Base-by-base conservation (phyloP, 1,140 invertebrate genomes). In the Thereuonema tuberculata region DNA sequence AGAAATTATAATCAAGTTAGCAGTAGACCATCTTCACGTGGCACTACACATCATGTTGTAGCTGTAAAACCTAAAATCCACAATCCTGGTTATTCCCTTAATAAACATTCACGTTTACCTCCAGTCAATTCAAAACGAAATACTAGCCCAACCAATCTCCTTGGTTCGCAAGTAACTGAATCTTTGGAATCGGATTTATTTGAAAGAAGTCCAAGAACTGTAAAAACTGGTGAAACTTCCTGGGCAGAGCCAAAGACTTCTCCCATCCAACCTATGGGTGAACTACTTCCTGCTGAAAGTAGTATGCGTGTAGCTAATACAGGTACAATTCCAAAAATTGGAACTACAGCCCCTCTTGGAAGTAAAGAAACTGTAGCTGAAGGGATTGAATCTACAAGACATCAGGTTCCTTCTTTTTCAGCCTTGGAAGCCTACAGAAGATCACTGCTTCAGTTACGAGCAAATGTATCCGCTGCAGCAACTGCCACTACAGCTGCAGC, bases 51-150 rank as follows among this genome's bases (percentile, higher is more conserved):
- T 28, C 53, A 55, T 25, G 53, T 55, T 27, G 3, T 55, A n/a
- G 53, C 53, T 3, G 26, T 55, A 5, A 55, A 55, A 23, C 26
- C 53, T 14, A 55, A 55, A 29, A 55, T 55, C 26, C 53, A 55
- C 21, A 55, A 29, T 29, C 25, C 25, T 14, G 28, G 53, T 14
- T 55, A 26, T 29, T 55, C 53, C 2, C 28, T 55, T 17, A 55
- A 55, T 23, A 55, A 29, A 55, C 53, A 55, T 29, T n/a, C 21
- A 21, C 3, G 53, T 9, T 21, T 55, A 5, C 53, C 53, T 5
- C 53, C 53, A 5, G 53, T 55, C 3, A 17, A 50, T n/a, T n/a
- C 37, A 43, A 9, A 43, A 43, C n/a, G n/a, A n/a, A n/a, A n/a
- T n/a, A n/a, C n/a, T n/a, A n/a, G n/a, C n/a, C n/a, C n/a, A n/a